Conservation (phyloP, 2,888 invertebrate genomes). For the Perdita meconis region DNA sequence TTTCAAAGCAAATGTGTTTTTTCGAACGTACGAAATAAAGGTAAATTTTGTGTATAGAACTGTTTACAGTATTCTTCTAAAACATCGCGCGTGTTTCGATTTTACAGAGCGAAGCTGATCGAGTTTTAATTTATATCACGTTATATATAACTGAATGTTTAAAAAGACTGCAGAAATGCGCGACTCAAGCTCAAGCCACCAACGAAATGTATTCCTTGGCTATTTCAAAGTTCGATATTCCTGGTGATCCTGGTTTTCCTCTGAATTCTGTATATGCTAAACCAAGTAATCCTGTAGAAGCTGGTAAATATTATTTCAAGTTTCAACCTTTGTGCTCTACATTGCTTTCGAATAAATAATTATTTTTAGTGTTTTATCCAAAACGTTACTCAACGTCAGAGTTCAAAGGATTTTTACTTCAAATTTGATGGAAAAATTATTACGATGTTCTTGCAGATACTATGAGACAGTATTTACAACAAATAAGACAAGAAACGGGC, state of each 20-base stretch:
- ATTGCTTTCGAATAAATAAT: too few relatives aligned
- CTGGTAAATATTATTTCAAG: conserved; percentile 89
- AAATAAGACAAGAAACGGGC: conserved; percentile 98
- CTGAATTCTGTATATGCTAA: conserved; percentile 97
- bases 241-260: conserved; percentile 97
- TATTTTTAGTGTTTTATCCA: too few relatives aligned
- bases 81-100: neutral
- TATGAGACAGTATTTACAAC: conserved; percentile 96
- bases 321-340: too few relatives aligned
- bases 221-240: conserved; percentile 97
- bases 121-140: conserved; percentile 98
- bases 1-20: conserved; percentile 99
- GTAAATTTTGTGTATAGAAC: conserved; percentile 83
- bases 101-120: conserved; percentile 96
- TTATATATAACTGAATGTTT: conserved; percentile 99
- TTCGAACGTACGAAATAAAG: conserved; percentile 99
- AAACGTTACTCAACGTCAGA: too few relatives aligned
- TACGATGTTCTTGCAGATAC: conserved; percentile 86
- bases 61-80: neutral
- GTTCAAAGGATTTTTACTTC: too few relatives aligned
- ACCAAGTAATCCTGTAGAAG: conserved; percentile 91
- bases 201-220: conserved; percentile 99
- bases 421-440: too few relatives aligned
- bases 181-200: conserved; percentile 93
- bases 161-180: conserved; percentile 96